Evolutionary conservation across 2,888 invertebrate species (phyloP), one percentile per base, ranked within the genome.

Genomic region (Priocnemis perturbator): DNA sequence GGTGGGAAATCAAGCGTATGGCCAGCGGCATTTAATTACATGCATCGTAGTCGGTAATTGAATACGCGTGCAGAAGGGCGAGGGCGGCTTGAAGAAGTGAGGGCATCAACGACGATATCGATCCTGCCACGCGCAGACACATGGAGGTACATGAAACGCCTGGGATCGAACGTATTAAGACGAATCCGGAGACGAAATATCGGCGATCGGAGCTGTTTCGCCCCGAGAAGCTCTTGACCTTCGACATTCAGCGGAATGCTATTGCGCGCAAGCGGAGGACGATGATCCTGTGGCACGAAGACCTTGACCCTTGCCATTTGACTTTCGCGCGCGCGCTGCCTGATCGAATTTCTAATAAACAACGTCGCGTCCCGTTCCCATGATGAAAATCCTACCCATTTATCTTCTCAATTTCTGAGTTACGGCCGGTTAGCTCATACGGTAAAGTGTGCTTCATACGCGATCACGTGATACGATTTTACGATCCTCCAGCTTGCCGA

Each of bases 251-350:
- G 74, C 55, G 69, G 77, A 77, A 76, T 74, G 76, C 66, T 70
- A 69, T 71, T 60, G 69, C 67, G 61, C 59, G 48, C 11, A 23
- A 64, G 50, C 63, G 68, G 65, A 76, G 76, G 79, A 81, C 81
- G 79, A 84, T 79, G 78, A 81, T 83, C 79, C 81, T 83, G 75
- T 76, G 76, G 71, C 74, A 56, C 60, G 73, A 73, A 77, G 77
- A 81, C 82, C 83, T 84, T 83, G 84, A 81, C 79, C 81, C 70
- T 55, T 64, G 75, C 64, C 67, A 65, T 59, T 52, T 57, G 57
- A 71, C 68, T 64, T 67, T 37, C 37, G 37, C 37, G 37, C 37
- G 14, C 37, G 37, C 37, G 37, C 37, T 64, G n/a, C 52, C 67
- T 67, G 68, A 64, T 73, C 73, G 50, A 58, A 23, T 60, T 59